Evolutionary conservation across 2,797 vertebrate species (phyloP).

Genomic region (Oceanodroma leucorhoa): DNA sequence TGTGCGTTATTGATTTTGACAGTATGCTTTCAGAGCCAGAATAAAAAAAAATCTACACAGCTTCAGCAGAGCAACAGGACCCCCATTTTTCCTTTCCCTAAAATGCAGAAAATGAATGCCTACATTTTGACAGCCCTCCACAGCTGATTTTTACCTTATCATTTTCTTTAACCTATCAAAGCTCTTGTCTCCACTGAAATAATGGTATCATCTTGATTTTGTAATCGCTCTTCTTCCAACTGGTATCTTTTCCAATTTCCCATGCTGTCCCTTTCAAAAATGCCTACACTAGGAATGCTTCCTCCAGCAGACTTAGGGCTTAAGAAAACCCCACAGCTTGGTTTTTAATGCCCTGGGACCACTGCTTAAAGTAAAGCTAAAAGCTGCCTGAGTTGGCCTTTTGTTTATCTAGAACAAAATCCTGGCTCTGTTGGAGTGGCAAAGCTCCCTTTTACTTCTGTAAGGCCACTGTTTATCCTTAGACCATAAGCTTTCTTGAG

Average conservation of each 20-base stretch:
- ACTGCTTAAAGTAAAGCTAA: slow-evolving; percentile 9
- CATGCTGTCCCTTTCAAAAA: neutral
- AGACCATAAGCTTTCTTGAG: slow-evolving; percentile 12
- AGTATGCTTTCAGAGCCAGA: neutral
- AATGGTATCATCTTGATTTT: neutral
- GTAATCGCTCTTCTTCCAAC: neutral
- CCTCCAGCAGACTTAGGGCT: neutral
- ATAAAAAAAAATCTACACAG: neutral
- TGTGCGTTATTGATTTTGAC: slow-evolving; percentile 17
- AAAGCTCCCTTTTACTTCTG: slow-evolving; percentile 19
- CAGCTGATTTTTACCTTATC: neutral
- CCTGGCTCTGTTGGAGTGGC: neutral
- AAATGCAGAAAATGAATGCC: neutral
- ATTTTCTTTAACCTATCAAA: neutral
- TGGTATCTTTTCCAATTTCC: neutral
- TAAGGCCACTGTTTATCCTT: neutral
- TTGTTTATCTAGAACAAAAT: neutral
- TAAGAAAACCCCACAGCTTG: neutral
- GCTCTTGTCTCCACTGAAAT: neutral
- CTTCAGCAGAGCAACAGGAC: neutral
- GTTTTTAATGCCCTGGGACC: neutral
- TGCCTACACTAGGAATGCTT: neutral
- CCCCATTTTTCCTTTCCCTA: neutral
- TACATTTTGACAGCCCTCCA: neutral
- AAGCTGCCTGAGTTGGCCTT: slow-evolving; percentile 8